Base-by-base conservation (phyloP, 92 coral and sea anemone genomes). In the Phenganax stokvisi region DNA sequence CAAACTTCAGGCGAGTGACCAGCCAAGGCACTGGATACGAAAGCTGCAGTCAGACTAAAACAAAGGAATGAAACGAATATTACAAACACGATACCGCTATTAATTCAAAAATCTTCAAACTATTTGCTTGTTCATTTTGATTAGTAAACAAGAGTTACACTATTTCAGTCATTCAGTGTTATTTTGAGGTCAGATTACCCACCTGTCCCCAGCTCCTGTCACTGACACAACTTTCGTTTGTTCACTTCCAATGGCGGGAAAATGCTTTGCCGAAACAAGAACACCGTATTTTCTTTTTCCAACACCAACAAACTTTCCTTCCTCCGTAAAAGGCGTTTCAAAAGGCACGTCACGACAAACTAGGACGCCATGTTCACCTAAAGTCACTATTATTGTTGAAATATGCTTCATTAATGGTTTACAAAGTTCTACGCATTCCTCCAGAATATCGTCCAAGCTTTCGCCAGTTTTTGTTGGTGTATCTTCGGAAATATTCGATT, bases 121-220 rank as follows among this genome's bases (percentile, higher is more conserved):
- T 59, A 59, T 59, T 20, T 7, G 7, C 59, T 75, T 75, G 55
- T 55, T 57, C 27, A 54, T 71, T 71, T 71, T 71, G 54, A 0
- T 0, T 37, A 56, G 59, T 61, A 75, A 75, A 61, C 71, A 75
- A 75, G 59, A 28, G 55, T 47, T 56, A 47, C 57, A 75, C 30
- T 7, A 6, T 13, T 20, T 13, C 16, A n/a, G n/a, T n/a, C n/a
- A n/a, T n/a, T n/a, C n/a, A 59, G 25, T 13, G n/a, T 13, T 13
- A 59, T 59, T 55, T 29, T 37, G 17, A 29, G 11, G 10, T 5
- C 10, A 30, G 7, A 20, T 16, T 51, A 8, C 97, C 73, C 63
- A 94, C 98, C 98, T 94, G 74, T 94, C 98, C 0, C 98, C 98
- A 29, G 98, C 98, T 31, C 98, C 98, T 9, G 97, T 91, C 67